Percentiles rank a stretch among this genome's conserved stretches.
Conservation (phyloP, 2,113 vertebrate species). For the Montifringilla adamsi region DNA sequence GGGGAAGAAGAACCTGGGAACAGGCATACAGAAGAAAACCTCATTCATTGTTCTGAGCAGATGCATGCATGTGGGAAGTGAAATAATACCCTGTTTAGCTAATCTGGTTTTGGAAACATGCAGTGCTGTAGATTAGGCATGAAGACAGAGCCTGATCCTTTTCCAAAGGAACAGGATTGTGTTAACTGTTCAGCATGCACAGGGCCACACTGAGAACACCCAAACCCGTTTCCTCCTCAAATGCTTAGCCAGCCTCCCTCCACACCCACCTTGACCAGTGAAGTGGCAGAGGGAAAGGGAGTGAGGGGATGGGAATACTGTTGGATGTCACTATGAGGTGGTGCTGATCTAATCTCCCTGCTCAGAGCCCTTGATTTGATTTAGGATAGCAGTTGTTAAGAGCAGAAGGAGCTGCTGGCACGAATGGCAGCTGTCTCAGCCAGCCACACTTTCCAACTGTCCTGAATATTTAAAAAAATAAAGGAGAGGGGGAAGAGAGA, state of each 20-base stretch:
- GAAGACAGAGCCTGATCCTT: background rate
- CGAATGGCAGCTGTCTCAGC: conserved; percentile 28
- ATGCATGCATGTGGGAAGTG: background rate
- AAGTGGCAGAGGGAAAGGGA: background rate
- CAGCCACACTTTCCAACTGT: conserved; percentile 70
- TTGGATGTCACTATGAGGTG: background rate
- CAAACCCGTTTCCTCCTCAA: background rate
- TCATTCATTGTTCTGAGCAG: background rate
- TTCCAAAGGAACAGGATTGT: background rate
- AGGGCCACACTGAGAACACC: background rate
- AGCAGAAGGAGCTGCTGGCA: conserved; percentile 77
- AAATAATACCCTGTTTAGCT: background rate
- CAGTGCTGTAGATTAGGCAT: fast-evolving
- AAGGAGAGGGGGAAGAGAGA: background rate
- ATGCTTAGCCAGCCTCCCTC: background rate
- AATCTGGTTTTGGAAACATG: background rate
- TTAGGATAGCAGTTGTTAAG: conserved; percentile 76
- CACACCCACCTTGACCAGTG: background rate
- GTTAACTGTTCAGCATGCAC: background rate
- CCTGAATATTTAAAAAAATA: conserved; percentile 51
- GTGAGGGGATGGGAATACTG: background rate
- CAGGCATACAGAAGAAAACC: background rate
- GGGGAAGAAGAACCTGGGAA: background rate
- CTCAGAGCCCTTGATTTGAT: conserved; percentile 64
- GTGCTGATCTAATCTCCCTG: conserved; percentile 35